phyloP scores from a whole-genome alignment of 2,113 vertebrate species.

The Lontra canadensis region DNA sequence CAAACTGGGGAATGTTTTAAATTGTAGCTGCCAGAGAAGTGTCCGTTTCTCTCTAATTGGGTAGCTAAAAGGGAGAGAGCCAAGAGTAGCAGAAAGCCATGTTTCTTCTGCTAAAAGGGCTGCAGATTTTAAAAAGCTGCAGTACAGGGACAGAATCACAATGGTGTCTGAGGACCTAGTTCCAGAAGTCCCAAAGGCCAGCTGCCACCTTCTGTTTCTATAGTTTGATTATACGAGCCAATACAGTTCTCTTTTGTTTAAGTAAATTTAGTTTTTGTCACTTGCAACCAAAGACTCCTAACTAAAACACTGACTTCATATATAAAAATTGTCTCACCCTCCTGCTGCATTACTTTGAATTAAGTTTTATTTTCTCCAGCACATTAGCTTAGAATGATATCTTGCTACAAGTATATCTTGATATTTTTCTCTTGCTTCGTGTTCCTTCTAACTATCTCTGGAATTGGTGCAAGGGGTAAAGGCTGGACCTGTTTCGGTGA shows the following conservation, averaged over 20 bases:
- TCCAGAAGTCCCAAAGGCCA: not conserved
- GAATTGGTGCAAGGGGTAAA: not conserved
- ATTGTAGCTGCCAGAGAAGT: not conserved
- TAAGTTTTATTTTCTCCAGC: conserved; percentile 6
- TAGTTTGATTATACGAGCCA: not conserved
- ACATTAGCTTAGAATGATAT: not conserved
- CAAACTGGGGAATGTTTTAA: not conserved
- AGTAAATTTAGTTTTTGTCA: conserved; percentile 8
- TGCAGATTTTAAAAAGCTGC: not conserved
- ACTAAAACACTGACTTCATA: not conserved
- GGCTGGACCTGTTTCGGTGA: not conserved
- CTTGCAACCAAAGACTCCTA: not conserved
- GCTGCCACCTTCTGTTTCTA: not conserved
- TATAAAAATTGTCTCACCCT: not conserved
- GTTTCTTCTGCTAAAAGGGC: not conserved
- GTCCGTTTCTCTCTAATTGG: not conserved
- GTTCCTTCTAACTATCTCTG: not conserved
- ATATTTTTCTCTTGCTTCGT: not conserved
- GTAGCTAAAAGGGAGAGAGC: not conserved
- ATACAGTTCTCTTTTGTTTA: not conserved
- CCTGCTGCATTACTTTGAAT: not conserved
- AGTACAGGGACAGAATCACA: not conserved
- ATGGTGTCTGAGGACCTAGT: not conserved
- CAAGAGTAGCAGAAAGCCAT: conserved; percentile 30
- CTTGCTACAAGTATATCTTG: not conserved